Conservation (phyloP, 92 coral and sea anemone genomes). For the Porites lobata region DNA sequence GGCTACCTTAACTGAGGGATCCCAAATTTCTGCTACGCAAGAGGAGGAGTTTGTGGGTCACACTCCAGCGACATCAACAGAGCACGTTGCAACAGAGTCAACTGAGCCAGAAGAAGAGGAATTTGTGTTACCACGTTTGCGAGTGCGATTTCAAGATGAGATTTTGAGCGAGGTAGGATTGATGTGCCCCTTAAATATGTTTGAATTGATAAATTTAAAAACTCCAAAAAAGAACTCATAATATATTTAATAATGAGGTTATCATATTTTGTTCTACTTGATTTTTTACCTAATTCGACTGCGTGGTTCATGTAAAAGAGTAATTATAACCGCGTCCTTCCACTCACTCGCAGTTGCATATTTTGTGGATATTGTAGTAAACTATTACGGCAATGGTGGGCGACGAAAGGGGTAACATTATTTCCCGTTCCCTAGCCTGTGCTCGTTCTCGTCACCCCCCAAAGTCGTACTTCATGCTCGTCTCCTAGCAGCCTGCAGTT, state of each 20-base stretch:
- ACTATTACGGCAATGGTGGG: too few relatives aligned
- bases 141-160: slow-evolving; percentile 23
- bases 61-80: slow-evolving; percentile 1
- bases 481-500: too few relatives aligned
- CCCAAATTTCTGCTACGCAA: not conserved
- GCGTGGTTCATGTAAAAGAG: too few relatives aligned
- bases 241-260: not conserved
- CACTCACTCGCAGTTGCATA: too few relatives aligned
- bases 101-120: not conserved
- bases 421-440: too few relatives aligned
- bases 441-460: too few relatives aligned
- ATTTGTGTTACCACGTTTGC: not conserved
- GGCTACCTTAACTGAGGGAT: not conserved
- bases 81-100: not conserved
- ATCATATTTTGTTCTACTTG: not conserved
- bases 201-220: not conserved
- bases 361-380: too few relatives aligned
- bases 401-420: too few relatives aligned
- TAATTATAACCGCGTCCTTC: not conserved
- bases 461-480: too few relatives aligned
- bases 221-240: not conserved
- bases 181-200: not conserved
- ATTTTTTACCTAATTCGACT: not conserved
- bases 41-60: slow-evolving; percentile 22
- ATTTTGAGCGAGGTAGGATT: slow-evolving; percentile 10